These are phyloP conservation scores for Temnothorax rugatulus DNA, from an alignment of 2,888 invertebrate genomes.

Conservation along the genomic window DNA sequence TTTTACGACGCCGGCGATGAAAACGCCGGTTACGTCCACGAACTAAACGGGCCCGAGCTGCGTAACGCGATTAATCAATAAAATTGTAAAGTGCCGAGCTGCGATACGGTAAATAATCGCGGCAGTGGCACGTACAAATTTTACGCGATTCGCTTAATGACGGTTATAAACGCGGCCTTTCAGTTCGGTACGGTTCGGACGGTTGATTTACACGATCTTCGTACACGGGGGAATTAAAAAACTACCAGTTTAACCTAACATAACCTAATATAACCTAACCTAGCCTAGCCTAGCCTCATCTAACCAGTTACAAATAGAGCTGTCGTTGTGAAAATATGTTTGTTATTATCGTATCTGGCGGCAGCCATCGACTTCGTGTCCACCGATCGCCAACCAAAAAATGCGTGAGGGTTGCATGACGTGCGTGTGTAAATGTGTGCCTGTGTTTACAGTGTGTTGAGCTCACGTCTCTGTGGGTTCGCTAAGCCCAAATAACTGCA, in stretches of 20 bases:
- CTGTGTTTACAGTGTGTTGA: neutral
- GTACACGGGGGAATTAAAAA: conserved; percentile 17
- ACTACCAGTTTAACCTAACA: neutral
- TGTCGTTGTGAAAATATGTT: conserved; percentile 10
- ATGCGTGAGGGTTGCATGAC: neutral
- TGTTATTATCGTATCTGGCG: neutral
- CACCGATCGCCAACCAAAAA: neutral
- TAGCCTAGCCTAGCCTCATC: too few species aligned
- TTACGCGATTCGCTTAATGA: neutral
- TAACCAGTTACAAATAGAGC: neutral
- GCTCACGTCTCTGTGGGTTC: neutral
- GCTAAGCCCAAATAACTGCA: neutral
- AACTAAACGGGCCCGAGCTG: neutral
- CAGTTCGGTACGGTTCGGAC: neutral
- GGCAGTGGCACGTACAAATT: conserved; percentile 1
- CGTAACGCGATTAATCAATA: conserved; percentile 23
- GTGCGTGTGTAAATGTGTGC: neutral
- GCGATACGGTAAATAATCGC: conserved; percentile 23
- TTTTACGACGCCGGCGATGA: conserved; percentile 4
- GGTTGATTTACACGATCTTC: neutral
- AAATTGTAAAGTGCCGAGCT: neutral
- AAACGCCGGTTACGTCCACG: neutral
- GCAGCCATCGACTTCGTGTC: neutral
- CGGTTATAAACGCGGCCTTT: conserved; percentile 5
- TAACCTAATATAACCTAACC: too few species aligned